Base-by-base conservation (phyloP, 2,888 invertebrate genomes). In the Eremobia ochroleuca region DNA sequence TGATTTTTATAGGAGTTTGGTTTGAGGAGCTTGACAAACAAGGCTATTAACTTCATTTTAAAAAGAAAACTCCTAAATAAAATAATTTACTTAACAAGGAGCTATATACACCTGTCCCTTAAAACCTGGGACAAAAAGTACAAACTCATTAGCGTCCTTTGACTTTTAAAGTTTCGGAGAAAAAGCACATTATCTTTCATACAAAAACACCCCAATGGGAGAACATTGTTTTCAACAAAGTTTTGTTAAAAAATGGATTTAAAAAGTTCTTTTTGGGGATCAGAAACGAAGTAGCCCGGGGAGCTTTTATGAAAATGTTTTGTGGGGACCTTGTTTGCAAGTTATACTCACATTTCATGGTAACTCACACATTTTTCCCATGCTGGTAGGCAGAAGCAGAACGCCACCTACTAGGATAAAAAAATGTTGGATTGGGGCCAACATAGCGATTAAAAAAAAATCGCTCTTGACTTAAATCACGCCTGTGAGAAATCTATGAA, bases 111-210 rank as follows among this genome's bases (percentile, higher is more conserved):
- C 62, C 75, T 84, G 76, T 61, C 55, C 8, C 70, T 46, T 64
- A 71, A 66, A 83, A 79, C 46, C 58, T 52, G 1, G 5, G 37
- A 73, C 59, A 76, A 77, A 84, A 81, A 85, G 79, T 37, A 28
- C 69, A 40, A 78, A 78, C 74, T 82, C 86, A 82, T 86, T 85
- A 82, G 76, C 67, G 64, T 43, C 79, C 62, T 73, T 82, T 77
- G 70, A 78, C 87, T 82, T 85, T 49, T n/a, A 46, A 67, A 79
- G 76, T 76, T 79, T 62, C n/a, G 8, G 55, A 55, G 43, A 46
- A 73, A 73, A 76, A 80, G 77, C 43, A 77, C 49, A 71, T 70
- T 70, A 73, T 62, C 65, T 76, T 79, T 73, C 46, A 70, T 18
- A 75, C 64, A 55, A 82, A 85, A 82, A 79, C 70, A 79, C 46